A percentile compares a stretch with the other conserved stretches of the same genome.
Evolutionary conservation across 2,888 invertebrate genomes (phyloP).

Genomic region (Dicranocentrus wangi): DNA sequence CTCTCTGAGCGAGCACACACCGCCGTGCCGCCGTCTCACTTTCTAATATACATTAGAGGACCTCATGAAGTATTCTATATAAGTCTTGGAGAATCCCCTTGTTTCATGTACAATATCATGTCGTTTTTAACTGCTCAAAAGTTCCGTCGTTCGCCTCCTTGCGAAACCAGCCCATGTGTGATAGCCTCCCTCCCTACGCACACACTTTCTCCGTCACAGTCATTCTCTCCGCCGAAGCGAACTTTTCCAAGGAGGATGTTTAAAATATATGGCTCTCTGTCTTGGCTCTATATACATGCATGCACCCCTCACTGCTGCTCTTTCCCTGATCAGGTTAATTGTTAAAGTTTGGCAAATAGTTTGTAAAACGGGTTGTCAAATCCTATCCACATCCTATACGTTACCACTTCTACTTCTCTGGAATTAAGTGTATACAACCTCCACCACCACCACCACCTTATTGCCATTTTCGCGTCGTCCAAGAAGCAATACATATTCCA

Average conservation of each 20-base stretch:
- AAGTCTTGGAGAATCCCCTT: background rate
- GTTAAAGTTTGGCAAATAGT: slow-evolving; percentile 65
- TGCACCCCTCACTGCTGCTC: slow-evolving; percentile 10
- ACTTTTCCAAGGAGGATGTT: slow-evolving; percentile 24
- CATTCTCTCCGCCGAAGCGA: slow-evolving; percentile 1
- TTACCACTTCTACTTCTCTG: slow-evolving; percentile 26
- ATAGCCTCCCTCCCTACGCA: background rate
- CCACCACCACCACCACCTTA: slow-evolving; percentile 7
- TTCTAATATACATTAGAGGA: too few species aligned
- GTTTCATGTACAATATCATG: slow-evolving; percentile 2
- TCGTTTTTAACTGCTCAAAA: slow-evolving; percentile 27
- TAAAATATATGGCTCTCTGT: slow-evolving; percentile 18
- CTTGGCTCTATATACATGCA: too few species aligned
- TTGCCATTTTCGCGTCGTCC: slow-evolving; percentile 34
- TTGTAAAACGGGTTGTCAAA: slow-evolving; percentile 65
- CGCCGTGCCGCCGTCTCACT: background rate
- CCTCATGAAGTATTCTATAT: too few species aligned
- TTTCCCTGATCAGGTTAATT: slow-evolving; percentile 64
- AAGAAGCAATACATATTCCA: background rate
- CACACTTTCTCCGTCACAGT: background rate
- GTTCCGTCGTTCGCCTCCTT: background rate
- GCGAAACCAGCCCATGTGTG: too few species aligned
- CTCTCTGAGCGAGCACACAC: too few species aligned
- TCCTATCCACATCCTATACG: slow-evolving; percentile 56
- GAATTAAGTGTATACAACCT: background rate